Evolutionary conservation across 2,797 vertebrate species (phyloP).

Genomic region (Cryptoblepharus egeriae): DNA sequence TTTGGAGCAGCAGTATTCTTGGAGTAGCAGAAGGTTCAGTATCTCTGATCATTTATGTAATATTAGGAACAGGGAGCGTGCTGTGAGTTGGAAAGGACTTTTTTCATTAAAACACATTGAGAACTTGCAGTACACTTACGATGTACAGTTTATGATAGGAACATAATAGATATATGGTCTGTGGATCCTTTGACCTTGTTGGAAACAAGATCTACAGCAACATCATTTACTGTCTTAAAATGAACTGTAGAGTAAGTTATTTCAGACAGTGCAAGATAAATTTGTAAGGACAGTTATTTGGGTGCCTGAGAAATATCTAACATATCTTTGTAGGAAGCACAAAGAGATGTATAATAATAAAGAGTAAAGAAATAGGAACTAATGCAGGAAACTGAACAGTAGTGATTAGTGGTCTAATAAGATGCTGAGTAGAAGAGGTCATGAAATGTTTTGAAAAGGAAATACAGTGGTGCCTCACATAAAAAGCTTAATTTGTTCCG

Average conservation of each 20-base stretch:
- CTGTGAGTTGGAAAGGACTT: not conserved
- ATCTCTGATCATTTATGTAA: not conserved
- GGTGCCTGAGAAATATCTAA: not conserved
- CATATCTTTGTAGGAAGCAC: not conserved
- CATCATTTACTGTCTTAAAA: not conserved
- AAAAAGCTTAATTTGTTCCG: too few species aligned
- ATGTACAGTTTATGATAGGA: not conserved
- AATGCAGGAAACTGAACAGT: not conserved
- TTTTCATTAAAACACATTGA: not conserved
- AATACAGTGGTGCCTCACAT: too few species aligned
- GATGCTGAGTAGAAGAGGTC: not conserved
- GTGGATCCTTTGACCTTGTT: not conserved
- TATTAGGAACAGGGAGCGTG: not conserved
- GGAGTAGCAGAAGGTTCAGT: not conserved
- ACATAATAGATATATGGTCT: not conserved
- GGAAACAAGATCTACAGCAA: not conserved
- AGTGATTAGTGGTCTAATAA: not conserved
- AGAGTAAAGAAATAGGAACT: conserved; percentile 1
- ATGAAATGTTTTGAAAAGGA: not conserved
- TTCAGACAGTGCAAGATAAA: not conserved
- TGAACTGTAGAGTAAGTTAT: not conserved
- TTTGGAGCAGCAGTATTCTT: not conserved
- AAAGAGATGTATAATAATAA: not conserved
- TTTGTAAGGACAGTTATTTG: not conserved
- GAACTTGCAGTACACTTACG: too few species aligned